Percentiles rank a stretch among this genome's conserved stretches.
phyloP scores from a whole-genome alignment of 2,113 vertebrate genomes.

The Corythaixoides concolor region DNA sequence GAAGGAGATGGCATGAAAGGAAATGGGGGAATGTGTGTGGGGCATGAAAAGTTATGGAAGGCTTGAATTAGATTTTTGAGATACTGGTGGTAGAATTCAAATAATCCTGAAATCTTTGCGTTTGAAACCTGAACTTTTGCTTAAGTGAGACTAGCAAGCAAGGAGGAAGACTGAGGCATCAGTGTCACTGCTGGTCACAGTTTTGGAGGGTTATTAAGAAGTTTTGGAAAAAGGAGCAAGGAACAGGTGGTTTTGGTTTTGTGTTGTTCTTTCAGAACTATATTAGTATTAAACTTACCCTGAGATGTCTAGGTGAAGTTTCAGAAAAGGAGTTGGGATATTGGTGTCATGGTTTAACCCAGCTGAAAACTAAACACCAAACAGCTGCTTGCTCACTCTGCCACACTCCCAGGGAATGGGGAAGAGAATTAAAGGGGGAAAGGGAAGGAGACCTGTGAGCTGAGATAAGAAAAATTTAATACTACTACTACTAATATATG shows the following conservation, averaged over 20 bases:
- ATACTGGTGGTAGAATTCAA: neutral
- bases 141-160: neutral
- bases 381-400: no score
- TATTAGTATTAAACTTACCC: neutral
- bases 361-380: no score
- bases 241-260: neutral
- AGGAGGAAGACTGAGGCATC: neutral
- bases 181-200: neutral
- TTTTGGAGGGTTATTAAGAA: neutral
- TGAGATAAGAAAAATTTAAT: no score
- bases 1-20: neutral
- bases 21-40: neutral
- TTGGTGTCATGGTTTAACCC: neutral
- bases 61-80: neutral
- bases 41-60: neutral
- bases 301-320: neutral
- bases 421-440: no score
- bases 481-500: no score
- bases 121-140: neutral
- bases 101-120: neutral
- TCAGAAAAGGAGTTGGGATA: neutral
- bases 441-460: no score
- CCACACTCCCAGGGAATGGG: no score
- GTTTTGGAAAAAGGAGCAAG: neutral
- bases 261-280: neutral